These are phyloP conservation scores for Monoplex corrugatus DNA, from an alignment of 2,888 invertebrate genomes.

Conservation along the genomic window DNA sequence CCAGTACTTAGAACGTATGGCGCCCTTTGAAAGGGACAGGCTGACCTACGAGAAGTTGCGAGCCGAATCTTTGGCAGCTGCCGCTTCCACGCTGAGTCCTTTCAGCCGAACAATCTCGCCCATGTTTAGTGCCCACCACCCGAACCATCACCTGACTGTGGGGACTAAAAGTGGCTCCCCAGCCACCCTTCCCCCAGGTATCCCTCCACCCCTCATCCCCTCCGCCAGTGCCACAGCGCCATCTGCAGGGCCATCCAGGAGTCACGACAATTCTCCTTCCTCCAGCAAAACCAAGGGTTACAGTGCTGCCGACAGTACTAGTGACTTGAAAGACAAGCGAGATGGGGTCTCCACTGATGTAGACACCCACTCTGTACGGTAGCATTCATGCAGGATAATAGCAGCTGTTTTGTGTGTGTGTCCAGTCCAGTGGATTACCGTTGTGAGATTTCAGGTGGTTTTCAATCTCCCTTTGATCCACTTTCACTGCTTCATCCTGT, in stretches of 20 bases:
- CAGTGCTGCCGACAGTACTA: slow-evolving; percentile 71
- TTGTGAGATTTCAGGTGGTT: not conserved
- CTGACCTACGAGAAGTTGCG: slow-evolving; percentile 65
- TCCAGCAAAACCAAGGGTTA: slow-evolving; percentile 70
- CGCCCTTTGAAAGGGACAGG: slow-evolving; percentile 62
- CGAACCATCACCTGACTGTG: slow-evolving; percentile 57
- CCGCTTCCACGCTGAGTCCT: slow-evolving; percentile 52
- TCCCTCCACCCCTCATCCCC: slow-evolving; percentile 74
- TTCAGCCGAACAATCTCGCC: slow-evolving; percentile 72
- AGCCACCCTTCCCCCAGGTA: slow-evolving; percentile 67
- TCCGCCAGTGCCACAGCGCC: slow-evolving; percentile 65
- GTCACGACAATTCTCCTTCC: slow-evolving; percentile 71
- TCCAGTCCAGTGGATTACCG: not conserved
- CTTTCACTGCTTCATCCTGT: not conserved
- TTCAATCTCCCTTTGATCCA: not conserved
- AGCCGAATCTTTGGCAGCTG: slow-evolving; percentile 53
- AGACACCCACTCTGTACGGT: slow-evolving; percentile 71
- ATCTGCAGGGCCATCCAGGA: slow-evolving; percentile 57
- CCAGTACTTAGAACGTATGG: slow-evolving; percentile 70
- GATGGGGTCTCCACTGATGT: slow-evolving; percentile 73
- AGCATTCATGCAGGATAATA: too few species aligned
- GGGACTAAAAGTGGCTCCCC: slow-evolving; percentile 71
- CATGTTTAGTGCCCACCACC: slow-evolving; percentile 63
- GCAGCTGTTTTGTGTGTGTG: too few species aligned
- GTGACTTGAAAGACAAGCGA: slow-evolving; percentile 69